Percentiles rank a stretch among this genome's conserved stretches.
These are phyloP conservation scores for Aleiodes leptofemur DNA, from an alignment of 2,888 invertebrate species.

Conservation along the genomic window DNA sequence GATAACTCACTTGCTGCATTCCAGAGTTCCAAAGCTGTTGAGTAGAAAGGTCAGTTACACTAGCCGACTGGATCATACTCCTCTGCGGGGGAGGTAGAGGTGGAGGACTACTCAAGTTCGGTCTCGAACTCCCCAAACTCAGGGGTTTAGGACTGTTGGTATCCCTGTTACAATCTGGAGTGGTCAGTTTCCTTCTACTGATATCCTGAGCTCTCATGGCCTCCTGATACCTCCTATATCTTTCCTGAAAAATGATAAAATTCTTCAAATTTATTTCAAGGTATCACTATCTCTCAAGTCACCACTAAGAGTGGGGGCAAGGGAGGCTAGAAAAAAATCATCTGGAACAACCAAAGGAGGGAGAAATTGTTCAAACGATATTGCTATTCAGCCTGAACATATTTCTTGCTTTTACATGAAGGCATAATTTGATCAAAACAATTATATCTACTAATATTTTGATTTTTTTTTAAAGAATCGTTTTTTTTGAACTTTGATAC, in stretches of 20 bases:
- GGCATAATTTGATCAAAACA: too few species aligned
- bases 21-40: conserved; percentile 68
- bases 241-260: conserved; percentile 61
- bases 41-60: conserved; percentile 71
- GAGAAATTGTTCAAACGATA: too few species aligned
- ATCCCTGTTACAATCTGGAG: conserved; percentile 60
- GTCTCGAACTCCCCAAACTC: conserved; percentile 63
- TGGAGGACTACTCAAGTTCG: conserved; percentile 56
- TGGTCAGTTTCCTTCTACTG: conserved; percentile 68
- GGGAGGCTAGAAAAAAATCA: too few species aligned
- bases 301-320: too few species aligned
- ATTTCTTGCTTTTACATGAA: too few species aligned
- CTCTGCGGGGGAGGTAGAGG: conserved; percentile 63
- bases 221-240: conserved; percentile 76
- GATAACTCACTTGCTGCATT: conserved; percentile 79
- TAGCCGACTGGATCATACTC: conserved; percentile 70
- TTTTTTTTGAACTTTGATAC: too few species aligned
- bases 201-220: conserved; percentile 78
- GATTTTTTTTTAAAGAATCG: too few species aligned
- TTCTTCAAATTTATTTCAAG: not conserved
- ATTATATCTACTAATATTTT: too few species aligned
- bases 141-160: conserved; percentile 62
- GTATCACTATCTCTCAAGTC: too few species aligned
- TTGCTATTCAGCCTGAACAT: too few species aligned
- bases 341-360: too few species aligned